Evolutionary conservation across 2,797 vertebrate genomes (phyloP).

Genomic region (Danio choprae): DNA sequence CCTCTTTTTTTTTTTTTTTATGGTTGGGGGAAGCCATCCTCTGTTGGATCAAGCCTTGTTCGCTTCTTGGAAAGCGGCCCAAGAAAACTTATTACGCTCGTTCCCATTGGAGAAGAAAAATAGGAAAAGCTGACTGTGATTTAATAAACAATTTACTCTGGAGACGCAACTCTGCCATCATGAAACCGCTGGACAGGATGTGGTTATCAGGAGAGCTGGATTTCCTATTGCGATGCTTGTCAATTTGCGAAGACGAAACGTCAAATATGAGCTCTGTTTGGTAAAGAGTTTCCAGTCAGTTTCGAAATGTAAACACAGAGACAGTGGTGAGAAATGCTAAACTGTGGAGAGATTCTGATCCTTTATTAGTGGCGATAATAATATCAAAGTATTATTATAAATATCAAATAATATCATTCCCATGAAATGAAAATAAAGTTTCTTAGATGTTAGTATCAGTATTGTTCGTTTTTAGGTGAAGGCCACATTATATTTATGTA

Average conservation of each 20-base stretch:
- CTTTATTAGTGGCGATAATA: not conserved
- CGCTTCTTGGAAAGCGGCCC: constrained; percentile 88
- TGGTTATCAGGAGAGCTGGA: constrained; percentile 35
- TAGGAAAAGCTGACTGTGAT: constrained; percentile 46
- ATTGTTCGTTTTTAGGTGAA: too few relatives aligned
- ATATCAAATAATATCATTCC: too few relatives aligned
- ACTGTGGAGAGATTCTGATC: not conserved
- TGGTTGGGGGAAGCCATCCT: constrained; percentile 71
- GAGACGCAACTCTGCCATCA: constrained; percentile 40
- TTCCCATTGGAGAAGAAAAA: constrained; percentile 48
- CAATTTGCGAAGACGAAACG: constrained; percentile 28
- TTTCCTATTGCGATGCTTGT: constrained; percentile 42
- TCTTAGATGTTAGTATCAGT: too few relatives aligned
- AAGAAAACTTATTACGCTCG: constrained; percentile 70
- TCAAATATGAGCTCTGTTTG: constrained; percentile 18
- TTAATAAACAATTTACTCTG: constrained; percentile 56
- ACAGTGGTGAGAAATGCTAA: too few relatives aligned
- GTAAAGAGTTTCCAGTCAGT: not conserved
- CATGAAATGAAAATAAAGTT: too few relatives aligned
- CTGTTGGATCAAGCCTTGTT: constrained; percentile 80
- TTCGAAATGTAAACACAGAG: not conserved
- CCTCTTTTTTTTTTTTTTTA: constrained; percentile 80
- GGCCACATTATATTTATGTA: too few relatives aligned
- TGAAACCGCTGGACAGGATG: constrained; percentile 45
- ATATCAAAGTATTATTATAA: too few relatives aligned